Evolutionary conservation across 2,113 vertebrate species (phyloP).

Genomic region (Clarias gariepinus): DNA sequence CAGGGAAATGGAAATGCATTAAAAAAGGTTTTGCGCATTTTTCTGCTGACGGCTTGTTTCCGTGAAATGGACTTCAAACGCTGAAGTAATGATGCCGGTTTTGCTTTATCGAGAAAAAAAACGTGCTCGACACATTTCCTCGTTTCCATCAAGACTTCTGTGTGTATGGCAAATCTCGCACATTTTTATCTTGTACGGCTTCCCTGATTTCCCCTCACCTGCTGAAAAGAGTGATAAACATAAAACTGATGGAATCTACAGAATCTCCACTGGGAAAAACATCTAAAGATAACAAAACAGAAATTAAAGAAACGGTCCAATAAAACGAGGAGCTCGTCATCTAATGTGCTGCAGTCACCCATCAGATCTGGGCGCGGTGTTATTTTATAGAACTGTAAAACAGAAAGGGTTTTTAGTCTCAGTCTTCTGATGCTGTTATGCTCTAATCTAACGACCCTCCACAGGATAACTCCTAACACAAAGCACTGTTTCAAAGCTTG

Average conservation of each 20-base stretch:
- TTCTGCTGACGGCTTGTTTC: not conserved
- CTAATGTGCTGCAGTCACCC: not conserved
- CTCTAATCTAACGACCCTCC: not conserved
- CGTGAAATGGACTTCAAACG: not conserved
- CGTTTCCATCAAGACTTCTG: not conserved
- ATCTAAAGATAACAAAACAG: not conserved
- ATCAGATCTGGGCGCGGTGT: not conserved
- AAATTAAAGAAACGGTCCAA: not conserved
- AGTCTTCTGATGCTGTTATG: not conserved
- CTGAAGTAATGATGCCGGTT: not conserved
- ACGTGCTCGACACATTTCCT: not conserved
- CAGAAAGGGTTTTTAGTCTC: not conserved
- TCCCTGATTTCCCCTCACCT: not conserved
- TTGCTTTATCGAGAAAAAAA: not conserved
- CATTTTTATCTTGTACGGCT: not conserved
- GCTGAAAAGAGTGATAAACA: not conserved
- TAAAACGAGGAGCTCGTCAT: not conserved
- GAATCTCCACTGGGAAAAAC: not conserved
- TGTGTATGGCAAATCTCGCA: not conserved
- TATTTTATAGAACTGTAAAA: not conserved
- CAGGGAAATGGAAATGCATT: not conserved
- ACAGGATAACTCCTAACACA: not conserved
- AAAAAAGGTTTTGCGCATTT: not conserved
- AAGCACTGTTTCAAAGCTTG: not conserved
- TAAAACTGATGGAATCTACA: not conserved